Evolutionary conservation across 2,113 vertebrate genomes (phyloP), one percentile per base, ranked within the genome.

Genomic region (Pan troglodytes): DNA sequence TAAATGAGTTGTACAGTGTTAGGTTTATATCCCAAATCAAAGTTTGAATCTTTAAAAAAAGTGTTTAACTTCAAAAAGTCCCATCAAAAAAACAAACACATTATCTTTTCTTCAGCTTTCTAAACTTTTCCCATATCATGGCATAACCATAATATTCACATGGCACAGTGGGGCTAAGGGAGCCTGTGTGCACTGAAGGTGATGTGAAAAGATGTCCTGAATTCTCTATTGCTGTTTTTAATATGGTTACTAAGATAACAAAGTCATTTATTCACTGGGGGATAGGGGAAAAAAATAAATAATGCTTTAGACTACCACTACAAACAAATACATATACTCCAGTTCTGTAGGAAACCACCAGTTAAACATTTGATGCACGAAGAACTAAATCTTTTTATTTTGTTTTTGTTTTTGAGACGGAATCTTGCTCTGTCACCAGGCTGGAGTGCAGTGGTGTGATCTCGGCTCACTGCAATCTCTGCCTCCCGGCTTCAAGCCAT

Each of bases 11-110:
- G 50, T 78, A 52, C 48, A 67, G 6, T 82, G 27, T 90, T 76
- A 83, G 7, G 52, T 88, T 94, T 91, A 78, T 45, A 91, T 76
- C 16, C 4, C 20, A 91, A 88, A 73, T 90, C 55, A 59, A 25
- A 83, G 9, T 67, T 70, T 70, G 23, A 93, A 64, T 87, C 14
- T 90, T 84, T 88, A 48, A 88, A 96, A 45, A 5, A 75, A 81
- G 12, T 52, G 91, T 94, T 87, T 79, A 88, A 75, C 22, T 83
- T 91, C 17, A 64, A 89, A 97, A 59, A 78, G 40, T 76, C 23
- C 25, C 38, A 52, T 57, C 0, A 38, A 50, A 91, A 86, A 50
- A 9, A 25, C 13, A 79, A 79, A 50, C 40, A 79, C 8, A 57
- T 50, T 32, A 67, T 79, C n/a, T 23, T 85, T 13, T 57, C 27